Evolutionary conservation across 2,888 invertebrate species (phyloP).

Genomic region (Linnaemya vulpina): DNA sequence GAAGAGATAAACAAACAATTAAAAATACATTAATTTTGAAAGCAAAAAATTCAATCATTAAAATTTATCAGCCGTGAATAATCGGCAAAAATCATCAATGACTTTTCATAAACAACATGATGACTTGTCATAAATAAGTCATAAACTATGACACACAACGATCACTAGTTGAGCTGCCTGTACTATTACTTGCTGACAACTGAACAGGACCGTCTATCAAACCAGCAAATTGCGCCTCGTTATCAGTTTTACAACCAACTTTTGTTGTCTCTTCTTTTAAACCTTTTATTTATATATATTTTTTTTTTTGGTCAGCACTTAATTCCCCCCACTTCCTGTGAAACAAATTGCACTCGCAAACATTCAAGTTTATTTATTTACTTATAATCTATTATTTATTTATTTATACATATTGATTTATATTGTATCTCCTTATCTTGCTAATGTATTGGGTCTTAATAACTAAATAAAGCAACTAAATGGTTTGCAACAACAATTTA

Average conservation of each 20-base stretch:
- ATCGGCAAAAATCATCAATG: no score
- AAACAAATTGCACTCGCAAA: neutral
- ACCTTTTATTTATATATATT: neutral
- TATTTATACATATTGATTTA: constrained; percentile 6
- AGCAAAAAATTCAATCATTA: no score
- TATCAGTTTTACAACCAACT: neutral
- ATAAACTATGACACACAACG: no score
- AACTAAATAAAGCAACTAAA: constrained; percentile 31
- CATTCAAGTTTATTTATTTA: neutral
- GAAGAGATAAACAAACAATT: no score
- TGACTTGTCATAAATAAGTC: no score
- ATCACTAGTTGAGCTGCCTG: no score
- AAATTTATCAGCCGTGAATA: no score
- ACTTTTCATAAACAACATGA: no score
- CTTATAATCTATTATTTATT: constrained; percentile 1
- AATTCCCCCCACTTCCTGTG: neutral
- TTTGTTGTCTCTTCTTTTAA: neutral
- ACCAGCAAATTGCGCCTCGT: no score
- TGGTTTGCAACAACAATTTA: constrained; percentile 9
- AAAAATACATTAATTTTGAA: no score
- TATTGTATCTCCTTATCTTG: neutral
- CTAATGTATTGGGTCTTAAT: neutral
- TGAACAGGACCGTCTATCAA: no score
- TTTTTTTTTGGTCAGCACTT: neutral
- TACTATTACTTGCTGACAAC: no score